Conservation (phyloP, 2,888 invertebrate genomes). For the Oxystoma pomonae region DNA sequence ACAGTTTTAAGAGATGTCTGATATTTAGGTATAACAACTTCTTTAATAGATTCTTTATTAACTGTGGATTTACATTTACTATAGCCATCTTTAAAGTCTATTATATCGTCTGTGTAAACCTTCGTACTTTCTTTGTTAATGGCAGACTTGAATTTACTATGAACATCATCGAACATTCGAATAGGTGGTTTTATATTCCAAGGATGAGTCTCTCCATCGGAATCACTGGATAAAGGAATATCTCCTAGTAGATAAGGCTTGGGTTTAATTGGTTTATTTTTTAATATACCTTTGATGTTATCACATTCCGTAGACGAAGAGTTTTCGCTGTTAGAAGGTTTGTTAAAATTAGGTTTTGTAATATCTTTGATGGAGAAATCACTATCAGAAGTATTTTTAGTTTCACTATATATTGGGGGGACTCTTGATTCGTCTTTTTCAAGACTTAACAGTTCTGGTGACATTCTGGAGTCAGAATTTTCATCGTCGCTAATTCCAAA, state of each 20-base stretch:
- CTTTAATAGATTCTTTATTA: too few relatives aligned
- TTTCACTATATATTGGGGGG: slow-evolving; percentile 3
- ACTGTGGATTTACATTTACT: slow-evolving; percentile 50
- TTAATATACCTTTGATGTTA: slow-evolving; percentile 65
- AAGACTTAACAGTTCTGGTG: not conserved
- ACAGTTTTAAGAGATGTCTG: not conserved
- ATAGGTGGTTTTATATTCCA: slow-evolving; percentile 46
- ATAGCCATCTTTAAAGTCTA: too few relatives aligned
- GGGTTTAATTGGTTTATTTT: slow-evolving; percentile 70
- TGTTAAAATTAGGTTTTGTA: not conserved
- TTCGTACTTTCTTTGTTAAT: not conserved
- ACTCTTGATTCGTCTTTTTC: not conserved
- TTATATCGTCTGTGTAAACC: too few relatives aligned
- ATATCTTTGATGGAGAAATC: not conserved
- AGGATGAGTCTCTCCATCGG: slow-evolving; percentile 37
- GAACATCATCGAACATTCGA: not conserved
- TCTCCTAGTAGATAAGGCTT: slow-evolving; percentile 71
- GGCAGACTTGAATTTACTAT: not conserved
- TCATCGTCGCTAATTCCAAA: slow-evolving; percentile 34
- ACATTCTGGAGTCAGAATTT: not conserved
- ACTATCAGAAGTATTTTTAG: not conserved
- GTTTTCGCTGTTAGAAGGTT: not conserved
- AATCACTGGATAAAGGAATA: slow-evolving; percentile 41
- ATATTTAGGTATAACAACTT: not conserved
- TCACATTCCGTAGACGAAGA: slow-evolving; percentile 35